Percentiles rank a stretch among this genome's conserved stretches.
Conservation (phyloP, 2,888 invertebrate species). For the Psylliodes chrysocephalus region DNA sequence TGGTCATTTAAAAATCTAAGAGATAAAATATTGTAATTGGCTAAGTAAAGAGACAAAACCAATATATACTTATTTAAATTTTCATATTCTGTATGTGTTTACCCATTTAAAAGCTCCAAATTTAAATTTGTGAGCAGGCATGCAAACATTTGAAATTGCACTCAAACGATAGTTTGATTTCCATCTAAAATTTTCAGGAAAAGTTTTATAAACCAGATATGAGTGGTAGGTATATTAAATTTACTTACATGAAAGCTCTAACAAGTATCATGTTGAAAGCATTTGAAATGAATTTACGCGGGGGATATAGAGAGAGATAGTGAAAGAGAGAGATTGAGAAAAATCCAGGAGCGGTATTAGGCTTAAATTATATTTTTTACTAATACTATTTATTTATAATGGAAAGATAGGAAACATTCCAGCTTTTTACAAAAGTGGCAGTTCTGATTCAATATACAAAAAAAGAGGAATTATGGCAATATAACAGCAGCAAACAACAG, state of each 20-base stretch:
- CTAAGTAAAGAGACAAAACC: too few species aligned
- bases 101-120: not conserved
- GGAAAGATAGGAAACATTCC: too few species aligned
- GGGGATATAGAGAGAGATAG: constrained; percentile 1
- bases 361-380: too few species aligned
- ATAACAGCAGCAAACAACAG: too few species aligned
- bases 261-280: constrained; percentile 58
- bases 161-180: constrained; percentile 40
- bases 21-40: too few species aligned
- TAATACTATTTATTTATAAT: too few species aligned
- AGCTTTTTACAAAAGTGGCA: too few species aligned
- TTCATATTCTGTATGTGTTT: not conserved
- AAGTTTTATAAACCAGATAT: constrained; percentile 45
- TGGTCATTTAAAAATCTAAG: too few species aligned
- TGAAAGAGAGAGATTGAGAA: too few species aligned
- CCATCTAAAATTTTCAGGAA: constrained; percentile 46
- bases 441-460: too few species aligned
- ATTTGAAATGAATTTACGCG: constrained; percentile 37
- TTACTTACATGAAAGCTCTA: constrained; percentile 58
- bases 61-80: too few species aligned
- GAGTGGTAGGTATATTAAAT: constrained; percentile 57
- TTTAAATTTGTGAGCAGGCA: constrained; percentile 4
- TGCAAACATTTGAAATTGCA: constrained; percentile 20
- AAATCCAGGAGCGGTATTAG: not conserved
- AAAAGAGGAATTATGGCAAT: too few species aligned